These are phyloP conservation scores for Petromus typicus DNA, from an alignment of 2,113 vertebrate genomes.

Conservation along the genomic window DNA sequence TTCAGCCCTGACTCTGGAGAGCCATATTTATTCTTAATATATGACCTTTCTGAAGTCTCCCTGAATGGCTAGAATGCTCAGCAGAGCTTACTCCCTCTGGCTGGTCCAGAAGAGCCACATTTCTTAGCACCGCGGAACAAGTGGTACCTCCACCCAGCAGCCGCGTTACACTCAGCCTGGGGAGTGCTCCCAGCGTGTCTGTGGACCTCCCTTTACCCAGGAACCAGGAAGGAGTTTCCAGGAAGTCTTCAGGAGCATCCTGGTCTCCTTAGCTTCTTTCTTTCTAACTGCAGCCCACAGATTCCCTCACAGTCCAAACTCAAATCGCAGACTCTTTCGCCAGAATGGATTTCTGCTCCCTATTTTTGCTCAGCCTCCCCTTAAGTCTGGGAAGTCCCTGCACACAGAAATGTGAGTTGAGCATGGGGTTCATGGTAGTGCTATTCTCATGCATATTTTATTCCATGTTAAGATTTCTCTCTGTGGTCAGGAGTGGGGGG, in stretches of 20 bases:
- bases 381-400: not conserved
- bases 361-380: fast-evolving
- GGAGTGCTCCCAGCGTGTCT: too few relatives aligned
- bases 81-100: not conserved
- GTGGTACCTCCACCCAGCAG: too few relatives aligned
- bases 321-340: not conserved
- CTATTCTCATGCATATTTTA: not conserved
- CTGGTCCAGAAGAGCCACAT: not conserved
- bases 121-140: not conserved
- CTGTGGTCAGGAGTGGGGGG: not conserved
- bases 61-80: too few relatives aligned
- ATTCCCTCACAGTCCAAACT: not conserved
- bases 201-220: not conserved
- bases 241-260: not conserved
- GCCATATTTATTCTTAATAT: not conserved
- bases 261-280: not conserved
- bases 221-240: not conserved
- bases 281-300: not conserved
- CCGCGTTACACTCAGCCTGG: not conserved
- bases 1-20: not conserved
- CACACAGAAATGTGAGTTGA: not conserved
- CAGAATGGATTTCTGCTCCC: too few relatives aligned
- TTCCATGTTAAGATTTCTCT: not conserved
- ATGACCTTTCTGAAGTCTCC: not conserved
- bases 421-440: not conserved